Evolutionary conservation across 2,113 vertebrate species (phyloP), one percentile per base, ranked within the genome.

Genomic region (Gambusia holbrooki): DNA sequence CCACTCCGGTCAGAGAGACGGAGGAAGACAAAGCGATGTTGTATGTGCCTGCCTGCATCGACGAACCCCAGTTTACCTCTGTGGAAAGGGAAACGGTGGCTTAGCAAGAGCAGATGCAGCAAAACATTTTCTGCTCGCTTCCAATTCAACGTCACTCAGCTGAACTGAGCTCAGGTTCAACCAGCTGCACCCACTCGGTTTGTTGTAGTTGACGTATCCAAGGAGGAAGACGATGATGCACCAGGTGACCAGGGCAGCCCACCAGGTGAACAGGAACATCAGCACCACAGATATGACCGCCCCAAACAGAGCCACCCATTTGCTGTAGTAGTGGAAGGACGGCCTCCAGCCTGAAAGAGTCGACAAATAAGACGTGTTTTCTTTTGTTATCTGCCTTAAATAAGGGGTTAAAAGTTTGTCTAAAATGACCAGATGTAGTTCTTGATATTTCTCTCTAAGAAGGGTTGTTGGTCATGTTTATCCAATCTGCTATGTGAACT

Each of bases 241-340:
- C 11, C 94, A 86, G 17, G 93, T 92, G 68, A 78, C 62, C 25
- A 96, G 89, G 29, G 93, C 94, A 0, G 92, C 90, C 94, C 91
- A 93, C 94, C 95, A 96, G 9, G 87, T 94, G 6, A 96, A 90
- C 63, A 95, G 75, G 84, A 96, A 95, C 94, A 95, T 95, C 73
- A 95, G 92, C 32, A 94, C 84, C 19, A 95, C 84, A 1, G 90
- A 94, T 66, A 93, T 68, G n/a, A 94, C 73, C 0, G 93, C 91
- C 0, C 93, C 94, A 48, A 95, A 92, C 70, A 95, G 76, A 45
- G 93, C 91, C 0, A 89, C 89, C 95, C 94, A 96, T 71, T 84
- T 90, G 54, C 70, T 95, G 88, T 93, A 95, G 81, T 90, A 94
- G 27, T 84, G 87, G 69, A 95, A 96, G 0, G 92, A 91, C 0